These are phyloP conservation scores for Ciconia boyciana DNA, from an alignment of 2,113 vertebrate genomes.

Conservation along the genomic window DNA sequence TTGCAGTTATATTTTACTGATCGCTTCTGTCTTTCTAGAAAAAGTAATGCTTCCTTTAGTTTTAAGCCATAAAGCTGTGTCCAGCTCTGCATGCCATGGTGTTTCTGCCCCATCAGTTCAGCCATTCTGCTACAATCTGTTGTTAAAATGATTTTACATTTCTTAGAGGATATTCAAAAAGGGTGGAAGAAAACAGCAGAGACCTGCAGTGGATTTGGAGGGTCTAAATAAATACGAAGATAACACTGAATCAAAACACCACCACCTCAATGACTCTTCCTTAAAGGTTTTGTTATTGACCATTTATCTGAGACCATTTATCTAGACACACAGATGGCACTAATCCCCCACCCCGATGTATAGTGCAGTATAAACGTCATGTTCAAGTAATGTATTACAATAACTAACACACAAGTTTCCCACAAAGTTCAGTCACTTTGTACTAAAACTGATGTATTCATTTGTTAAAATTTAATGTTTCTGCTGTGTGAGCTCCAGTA, in stretches of 20 bases:
- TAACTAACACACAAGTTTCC: neutral
- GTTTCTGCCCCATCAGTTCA: neutral
- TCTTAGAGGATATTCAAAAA: neutral
- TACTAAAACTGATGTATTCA: neutral
- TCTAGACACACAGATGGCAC: neutral
- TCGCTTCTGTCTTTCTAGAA: neutral
- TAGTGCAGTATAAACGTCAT: neutral
- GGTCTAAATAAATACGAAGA: neutral
- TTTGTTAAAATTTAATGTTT: conserved; percentile 23
- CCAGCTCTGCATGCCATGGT: neutral
- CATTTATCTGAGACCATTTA: neutral
- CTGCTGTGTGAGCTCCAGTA: neutral
- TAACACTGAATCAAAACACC: neutral
- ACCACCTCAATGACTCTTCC: neutral
- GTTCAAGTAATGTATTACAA: neutral
- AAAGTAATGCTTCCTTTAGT: neutral
- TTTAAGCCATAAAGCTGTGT: neutral
- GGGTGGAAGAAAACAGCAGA: neutral
- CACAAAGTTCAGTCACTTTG: neutral
- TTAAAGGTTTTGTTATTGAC: neutral
- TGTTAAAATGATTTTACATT: neutral
- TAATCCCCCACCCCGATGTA: neutral
- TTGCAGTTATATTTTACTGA: neutral
- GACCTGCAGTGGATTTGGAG: neutral
- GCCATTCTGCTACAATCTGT: neutral